Base-by-base conservation (phyloP, 2,113 vertebrate genomes). In the Typhlomys cinereus region DNA sequence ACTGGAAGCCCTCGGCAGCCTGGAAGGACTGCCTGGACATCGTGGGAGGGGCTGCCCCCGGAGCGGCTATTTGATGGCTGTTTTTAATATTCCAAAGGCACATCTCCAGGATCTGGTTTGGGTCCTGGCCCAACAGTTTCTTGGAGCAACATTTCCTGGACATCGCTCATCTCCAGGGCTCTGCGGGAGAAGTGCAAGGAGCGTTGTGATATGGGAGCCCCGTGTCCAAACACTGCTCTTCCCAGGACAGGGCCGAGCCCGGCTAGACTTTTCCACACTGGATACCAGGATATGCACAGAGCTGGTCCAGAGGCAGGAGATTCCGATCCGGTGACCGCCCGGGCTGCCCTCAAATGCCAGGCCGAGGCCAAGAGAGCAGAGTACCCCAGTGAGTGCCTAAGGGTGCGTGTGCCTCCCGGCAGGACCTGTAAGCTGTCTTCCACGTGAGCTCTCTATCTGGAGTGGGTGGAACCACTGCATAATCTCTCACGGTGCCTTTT, bases 341-440 rank as follows among this genome's bases (percentile, higher is more conserved):
- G 41, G 1, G 82, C 36, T n/a, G 14, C 29, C 18, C 66, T 86
- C 23, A 59, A 61, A 66, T 34, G 31, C 21, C 64, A 86, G 41
- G 46, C 18, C 31, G 48, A 91, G 74, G 59, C 80, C 74, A 54
- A 69, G 85, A 74, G 2, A 85, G 46, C 62, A 89, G 59, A 90
- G 36, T 7, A 20, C 12, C n/a, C 71, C 9, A 25, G 20, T 23
- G 44, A 52, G 23, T 57, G 41, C 79, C 4, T 14, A 5, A 66
- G 59, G 41, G 14, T 71, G 17, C 21, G 36, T 3, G 12, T 44
- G 29, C 46, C 13, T 52, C 41, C 44, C 27, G 15, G 36, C 83
- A 92, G 70, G 71, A 54, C 27, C 13, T 18, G 4, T 14, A 52
- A 62, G 25, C 29, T 18, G 17, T 18, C 1, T 13, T 48, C 73